Base-by-base conservation (phyloP, 2,113 vertebrate species). In the Tragelaphus imberbis region DNA sequence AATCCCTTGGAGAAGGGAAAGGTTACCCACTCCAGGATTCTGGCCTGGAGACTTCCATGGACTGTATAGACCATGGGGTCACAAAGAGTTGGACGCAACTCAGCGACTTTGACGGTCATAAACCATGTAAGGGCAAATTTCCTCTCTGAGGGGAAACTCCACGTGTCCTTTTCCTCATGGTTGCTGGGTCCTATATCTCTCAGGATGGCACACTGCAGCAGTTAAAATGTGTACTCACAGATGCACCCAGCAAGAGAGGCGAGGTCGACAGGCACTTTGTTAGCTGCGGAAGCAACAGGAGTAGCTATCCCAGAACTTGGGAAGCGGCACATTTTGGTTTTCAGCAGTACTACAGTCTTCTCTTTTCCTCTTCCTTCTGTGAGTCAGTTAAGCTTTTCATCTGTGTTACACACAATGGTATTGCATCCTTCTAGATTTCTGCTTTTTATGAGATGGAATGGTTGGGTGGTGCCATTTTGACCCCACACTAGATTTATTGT, bases 71-170 rank as follows among this genome's bases (percentile, higher is more conserved):
- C 65, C 65, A 68, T 19, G 33, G 16, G 33, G 16, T n/a, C 7
- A 5, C 16, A 10, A 0, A n/a, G 61, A 68, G 16, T n/a, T 10
- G 8, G 33, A 36, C 17, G 10, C 16, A n/a, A 36, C 33, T 68
- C 4, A 68, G 65, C 0, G 1, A 10, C 65, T 68, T 68, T 68
- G n/a, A n/a, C n/a, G n/a, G n/a, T n/a, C n/a, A n/a, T n/a, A n/a
- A n/a, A n/a, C n/a, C 63, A 19, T 11, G 21, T 93, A 88, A 81
- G 91, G 95, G 96, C 30, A 94, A 75, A 92, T 88, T 90, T 71
- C 55, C 36, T 97, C 88, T 65, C 44, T 6, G 3, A 79, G 56
- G 23, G 21, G 51, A 25, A 91, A 47, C 3, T 6, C 0, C 11
- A 15, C 28, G 3, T 19, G 15, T 27, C 16, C 7, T 14, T 59